Base-by-base conservation (phyloP, 2,888 invertebrate genomes). In the Eudasyphora cyanicolor region DNA sequence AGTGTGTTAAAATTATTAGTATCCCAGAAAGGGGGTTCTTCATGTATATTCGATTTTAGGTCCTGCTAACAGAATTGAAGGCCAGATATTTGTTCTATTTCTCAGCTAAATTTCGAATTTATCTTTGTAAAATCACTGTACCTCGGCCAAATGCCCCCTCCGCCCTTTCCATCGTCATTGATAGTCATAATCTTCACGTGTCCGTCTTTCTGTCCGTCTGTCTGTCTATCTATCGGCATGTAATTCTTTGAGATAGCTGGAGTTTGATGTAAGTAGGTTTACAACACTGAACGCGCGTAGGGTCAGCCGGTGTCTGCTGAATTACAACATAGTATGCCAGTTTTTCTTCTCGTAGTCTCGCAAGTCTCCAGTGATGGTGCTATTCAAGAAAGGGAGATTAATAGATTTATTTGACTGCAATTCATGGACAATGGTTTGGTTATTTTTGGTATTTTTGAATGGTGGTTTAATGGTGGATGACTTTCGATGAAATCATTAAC, bases 401-500 rank as follows among this genome's bases (percentile, higher is more conserved):
- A 60, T 60, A 60, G 60, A 29, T 57, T 57, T 27, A 14, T 27
- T 27, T 24, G 57, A 27, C 32, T 29, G 29, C n/a, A 14, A 60
- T n/a, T 27, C 29, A 17, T 60, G 60, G 8, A 60, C 60, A 60
- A 60, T 60, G 29, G n/a, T n/a, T 60, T 27, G 24, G 27, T 62
- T 19, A 17, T 74, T 42, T 45, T 62, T 38, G 27, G 38, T 35
- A 49, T 42, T 45, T 62, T 49, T 75, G 42, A 49, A 60, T 0
- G 1, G n/a, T 32, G n/a, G 4, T 32, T 60, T 29, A 0, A 60
- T 60, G 60, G n/a, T 75, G 49, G 8, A 51, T 75, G 32, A 32
- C n/a, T 32, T 62, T 49, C 21, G 35, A 75, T 51, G 51, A 64
- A 75, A 51, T 75, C 75, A 51, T 64, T 51, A 75, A 19, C 51